A percentile compares a stretch with the other conserved stretches of the same genome.
These are phyloP conservation scores for Cecropterus lyciades DNA, from an alignment of 1,140 invertebrate genomes.

Conservation along the genomic window DNA sequence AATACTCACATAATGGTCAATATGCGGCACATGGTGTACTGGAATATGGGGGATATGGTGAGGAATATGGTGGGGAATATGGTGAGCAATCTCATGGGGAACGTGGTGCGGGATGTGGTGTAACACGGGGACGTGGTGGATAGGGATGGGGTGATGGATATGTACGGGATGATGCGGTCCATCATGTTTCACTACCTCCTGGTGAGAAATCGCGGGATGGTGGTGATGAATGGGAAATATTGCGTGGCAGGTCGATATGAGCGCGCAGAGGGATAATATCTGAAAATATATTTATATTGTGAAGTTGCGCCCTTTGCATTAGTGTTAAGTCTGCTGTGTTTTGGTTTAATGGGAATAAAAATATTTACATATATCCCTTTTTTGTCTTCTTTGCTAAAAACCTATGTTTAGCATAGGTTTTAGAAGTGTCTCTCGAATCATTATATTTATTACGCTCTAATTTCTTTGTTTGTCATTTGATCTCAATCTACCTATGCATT, in stretches of 20 bases:
- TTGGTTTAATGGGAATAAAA: no score
- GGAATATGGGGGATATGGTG: slow-evolving; percentile 50
- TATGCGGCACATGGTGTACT: slow-evolving; percentile 57
- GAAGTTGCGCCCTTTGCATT: no score
- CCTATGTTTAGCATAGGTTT: no score
- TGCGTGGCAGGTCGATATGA: slow-evolving; percentile 63
- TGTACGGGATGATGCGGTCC: slow-evolving; percentile 58
- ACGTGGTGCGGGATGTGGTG: slow-evolving; percentile 49
- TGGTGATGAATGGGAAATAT: slow-evolving; percentile 68
- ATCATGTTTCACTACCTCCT: slow-evolving; percentile 64
- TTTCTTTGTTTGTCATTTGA: no score
- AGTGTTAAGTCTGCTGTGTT: no score
- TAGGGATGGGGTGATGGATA: slow-evolving; percentile 49
- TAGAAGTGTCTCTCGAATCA: no score
- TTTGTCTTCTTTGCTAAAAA: no score
- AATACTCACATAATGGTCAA: slow-evolving; percentile 75
- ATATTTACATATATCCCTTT: no score
- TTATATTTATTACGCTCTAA: no score
- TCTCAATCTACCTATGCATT: no score
- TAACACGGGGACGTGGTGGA: slow-evolving; percentile 53
- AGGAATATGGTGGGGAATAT: slow-evolving; percentile 41
- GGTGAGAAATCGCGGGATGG: slow-evolving; percentile 70
- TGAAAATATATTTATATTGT: slow-evolving; percentile 43
- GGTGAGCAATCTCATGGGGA: slow-evolving; percentile 50
- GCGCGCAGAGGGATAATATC: slow-evolving; percentile 51